Evolutionary conservation across 2,797 vertebrate genomes (phyloP).

Genomic region (Morelia viridis): DNA sequence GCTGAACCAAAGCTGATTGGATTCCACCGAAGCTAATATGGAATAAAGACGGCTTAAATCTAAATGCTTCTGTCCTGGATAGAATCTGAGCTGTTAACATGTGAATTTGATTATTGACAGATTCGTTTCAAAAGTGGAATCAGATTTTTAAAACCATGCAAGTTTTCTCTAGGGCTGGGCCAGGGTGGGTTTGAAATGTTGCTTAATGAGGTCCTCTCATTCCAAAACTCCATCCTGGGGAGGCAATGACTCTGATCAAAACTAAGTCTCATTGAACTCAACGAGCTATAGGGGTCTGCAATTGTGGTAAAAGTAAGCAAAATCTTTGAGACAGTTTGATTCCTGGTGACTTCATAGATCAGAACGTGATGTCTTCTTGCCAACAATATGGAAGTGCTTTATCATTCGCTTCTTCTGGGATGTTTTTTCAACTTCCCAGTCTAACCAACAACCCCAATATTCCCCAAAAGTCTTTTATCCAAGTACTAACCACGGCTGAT

Average conservation of each 20-base stretch:
- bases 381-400: background rate
- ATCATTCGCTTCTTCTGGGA: background rate
- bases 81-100: background rate
- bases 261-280: background rate
- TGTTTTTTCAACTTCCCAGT: background rate
- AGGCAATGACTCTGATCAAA: background rate
- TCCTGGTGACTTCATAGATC: background rate
- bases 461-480: background rate
- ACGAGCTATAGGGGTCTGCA: background rate
- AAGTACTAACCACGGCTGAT: background rate
- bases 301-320: background rate
- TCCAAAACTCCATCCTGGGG: background rate
- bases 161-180: background rate
- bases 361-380: background rate
- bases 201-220: background rate
- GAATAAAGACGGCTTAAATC: background rate
- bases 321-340: background rate
- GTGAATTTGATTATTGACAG: constrained; percentile 4
- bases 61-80: background rate
- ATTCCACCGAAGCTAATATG: background rate
- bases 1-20: background rate
- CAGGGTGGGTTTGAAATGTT: background rate
- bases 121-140: background rate
- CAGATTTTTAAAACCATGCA: background rate
- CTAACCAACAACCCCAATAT: background rate